Conservation (phyloP, 2,113 vertebrate species). For the Tachuris rubrigastra region DNA sequence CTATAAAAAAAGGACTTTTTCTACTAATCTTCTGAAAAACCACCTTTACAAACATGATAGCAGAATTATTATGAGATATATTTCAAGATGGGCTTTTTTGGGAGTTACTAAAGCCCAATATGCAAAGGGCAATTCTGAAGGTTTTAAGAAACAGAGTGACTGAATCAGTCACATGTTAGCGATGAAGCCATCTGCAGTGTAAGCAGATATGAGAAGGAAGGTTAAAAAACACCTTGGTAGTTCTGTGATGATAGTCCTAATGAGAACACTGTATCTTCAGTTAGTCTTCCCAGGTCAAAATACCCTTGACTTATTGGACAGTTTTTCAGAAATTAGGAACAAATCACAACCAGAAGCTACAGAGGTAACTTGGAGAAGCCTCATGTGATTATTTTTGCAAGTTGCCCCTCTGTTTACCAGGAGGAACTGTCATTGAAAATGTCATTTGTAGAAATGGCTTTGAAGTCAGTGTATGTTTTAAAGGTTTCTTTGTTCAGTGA, state of each 20-base stretch:
- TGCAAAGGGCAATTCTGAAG: not conserved
- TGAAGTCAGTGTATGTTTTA: not conserved
- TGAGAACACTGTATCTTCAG: not conserved
- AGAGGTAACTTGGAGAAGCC: not conserved
- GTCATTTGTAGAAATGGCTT: not conserved
- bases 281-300: not conserved
- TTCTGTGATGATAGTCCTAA: not conserved
- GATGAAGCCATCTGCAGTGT: not conserved
- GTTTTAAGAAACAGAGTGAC: not conserved
- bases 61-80: not conserved
- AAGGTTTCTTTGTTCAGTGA: not conserved
- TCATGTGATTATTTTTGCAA: not conserved
- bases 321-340: not conserved
- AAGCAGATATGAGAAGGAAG: not conserved
- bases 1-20: not conserved
- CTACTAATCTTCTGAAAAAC: not conserved
- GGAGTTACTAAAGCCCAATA: not conserved
- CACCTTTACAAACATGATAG: not conserved
- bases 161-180: not conserved
- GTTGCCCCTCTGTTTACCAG: not conserved
- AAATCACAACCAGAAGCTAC: not conserved
- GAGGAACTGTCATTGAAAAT: not conserved
- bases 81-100: not conserved
- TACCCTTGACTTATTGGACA: not conserved
- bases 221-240: not conserved